Evolutionary conservation across 2,113 vertebrate genomes (phyloP), one percentile per base, ranked within the genome.

Genomic region (Alouatta palliata): DNA sequence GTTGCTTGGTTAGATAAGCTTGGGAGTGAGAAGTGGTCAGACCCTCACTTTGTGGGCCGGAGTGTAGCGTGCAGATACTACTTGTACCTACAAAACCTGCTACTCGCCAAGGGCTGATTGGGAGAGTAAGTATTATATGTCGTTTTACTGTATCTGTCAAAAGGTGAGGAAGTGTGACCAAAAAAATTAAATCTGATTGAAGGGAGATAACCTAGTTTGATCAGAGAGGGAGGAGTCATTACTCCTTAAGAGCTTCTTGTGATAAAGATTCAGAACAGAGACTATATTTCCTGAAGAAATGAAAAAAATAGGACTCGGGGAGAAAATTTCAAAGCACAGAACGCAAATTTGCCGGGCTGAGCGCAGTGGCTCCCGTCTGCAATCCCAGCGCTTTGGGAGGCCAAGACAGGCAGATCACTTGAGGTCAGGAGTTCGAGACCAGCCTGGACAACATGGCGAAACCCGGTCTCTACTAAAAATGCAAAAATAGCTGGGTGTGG

Each of bases 231-330:
- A 40, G 76, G 13, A 25, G 21, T 85, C 58, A 40, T 82, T 91
- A 91, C 52, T 96, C 20, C 54, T 68, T 61, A 80, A 87, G 56
- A 90, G 16, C n/a, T 96, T 95, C 8, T 35, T 93, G 47, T 82
- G 68, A 19, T 56, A 96, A n/a, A 32, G n/a, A 94, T 95, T 97
- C 75, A 93, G 43, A 95, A 90, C 64, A 96, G 35, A 68, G 12
- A 32, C 35, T 40, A 19, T 45, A 40, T 45, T 92, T 93, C 68
- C 37, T 81, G 32, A 87, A 90, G 75, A 87, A 91, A 94, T 45
- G 16, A 87, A 80, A 12, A 87, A 96, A 80, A 75, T 21, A 30
- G 25, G 52, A 71, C 11, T 49, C 94, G n/a, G n/a, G 52, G n/a
- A 85, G 68, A 85, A 93, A 49, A 58, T 54, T 95, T 80, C 64